Evolutionary conservation across 2,888 invertebrate species (phyloP).

Genomic region (Amphimallon solstitiale): DNA sequence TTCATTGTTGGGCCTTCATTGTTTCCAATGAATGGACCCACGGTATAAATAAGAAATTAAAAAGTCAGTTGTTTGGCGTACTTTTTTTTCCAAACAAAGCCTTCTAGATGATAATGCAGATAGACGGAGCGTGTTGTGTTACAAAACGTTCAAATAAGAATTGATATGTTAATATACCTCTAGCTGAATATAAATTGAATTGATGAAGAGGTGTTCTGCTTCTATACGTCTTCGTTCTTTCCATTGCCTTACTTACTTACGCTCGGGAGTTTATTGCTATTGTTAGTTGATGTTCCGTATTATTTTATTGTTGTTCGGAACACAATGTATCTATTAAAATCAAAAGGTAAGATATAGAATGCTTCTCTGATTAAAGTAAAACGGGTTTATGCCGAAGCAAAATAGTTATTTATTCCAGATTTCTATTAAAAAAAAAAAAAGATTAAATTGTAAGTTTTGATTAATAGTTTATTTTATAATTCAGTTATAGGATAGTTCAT

Average conservation of each 20-base stretch:
- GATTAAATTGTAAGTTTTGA: no score
- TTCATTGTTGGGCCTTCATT: conserved; percentile 53
- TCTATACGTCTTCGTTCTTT: conserved; percentile 14
- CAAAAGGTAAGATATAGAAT: no score
- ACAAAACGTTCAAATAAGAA: conserved; percentile 43
- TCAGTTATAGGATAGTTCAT: no score
- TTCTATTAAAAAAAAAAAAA: no score
- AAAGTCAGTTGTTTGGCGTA: conserved; percentile 40
- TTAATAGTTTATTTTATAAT: no score
- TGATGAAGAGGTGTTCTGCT: conserved; percentile 26
- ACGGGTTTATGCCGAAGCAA: no score
- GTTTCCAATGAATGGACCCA: conserved; percentile 56
- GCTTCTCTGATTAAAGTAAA: no score
- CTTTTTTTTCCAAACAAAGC: conserved; percentile 41
- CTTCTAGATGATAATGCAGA: conserved; percentile 40
- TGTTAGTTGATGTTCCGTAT: no score
- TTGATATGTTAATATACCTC: conserved; percentile 38
- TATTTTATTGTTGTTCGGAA: no score
- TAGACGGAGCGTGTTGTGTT: conserved; percentile 37
- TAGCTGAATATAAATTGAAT: conserved; percentile 34
- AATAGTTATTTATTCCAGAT: no score
- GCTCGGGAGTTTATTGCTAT: background rate
- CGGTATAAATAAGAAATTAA: conserved; percentile 49
- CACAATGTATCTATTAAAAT: no score
- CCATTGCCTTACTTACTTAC: background rate